phyloP scores from a whole-genome alignment of 2,113 vertebrate species.

The Xyrauchen texanus region DNA sequence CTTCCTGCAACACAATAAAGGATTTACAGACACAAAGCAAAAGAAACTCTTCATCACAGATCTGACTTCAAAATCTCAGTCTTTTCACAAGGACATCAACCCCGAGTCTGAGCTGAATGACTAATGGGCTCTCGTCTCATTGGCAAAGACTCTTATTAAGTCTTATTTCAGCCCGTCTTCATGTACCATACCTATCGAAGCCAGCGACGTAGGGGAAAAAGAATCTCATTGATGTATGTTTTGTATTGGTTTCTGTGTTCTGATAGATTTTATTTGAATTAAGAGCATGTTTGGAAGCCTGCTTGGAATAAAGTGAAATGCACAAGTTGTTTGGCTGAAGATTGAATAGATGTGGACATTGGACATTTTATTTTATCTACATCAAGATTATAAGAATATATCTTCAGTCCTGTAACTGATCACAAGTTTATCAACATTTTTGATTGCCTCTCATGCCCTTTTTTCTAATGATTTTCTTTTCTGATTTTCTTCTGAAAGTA shows the following conservation, averaged over 20 bases:
- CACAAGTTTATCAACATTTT: too few species aligned
- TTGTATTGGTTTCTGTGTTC: background rate
- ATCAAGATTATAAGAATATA: too few species aligned
- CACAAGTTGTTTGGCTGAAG: background rate
- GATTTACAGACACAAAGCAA: background rate
- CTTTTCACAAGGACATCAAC: conserved; percentile 16
- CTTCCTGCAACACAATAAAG: background rate
- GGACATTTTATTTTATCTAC: too few species aligned
- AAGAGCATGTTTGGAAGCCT: background rate
- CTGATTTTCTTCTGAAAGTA: background rate
- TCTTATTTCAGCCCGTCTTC: background rate
- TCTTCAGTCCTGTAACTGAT: background rate
- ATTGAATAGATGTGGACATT: background rate
- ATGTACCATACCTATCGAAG: background rate
- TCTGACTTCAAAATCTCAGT: conserved; percentile 1
- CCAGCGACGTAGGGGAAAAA: background rate
- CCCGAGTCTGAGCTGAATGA: background rate
- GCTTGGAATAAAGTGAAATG: background rate
- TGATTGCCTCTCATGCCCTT: too few species aligned
- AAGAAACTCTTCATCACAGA: conserved; percentile 25
- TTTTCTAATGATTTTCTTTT: too few species aligned
- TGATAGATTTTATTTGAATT: conserved; percentile 3
- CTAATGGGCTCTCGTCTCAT: background rate
- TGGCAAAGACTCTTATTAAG: background rate
- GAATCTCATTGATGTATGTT: conserved; percentile 4